Evolutionary conservation across 2,888 invertebrate genomes (phyloP), one percentile per base, ranked within the genome.

Genomic region (Dasysyrphus tricinctus): DNA sequence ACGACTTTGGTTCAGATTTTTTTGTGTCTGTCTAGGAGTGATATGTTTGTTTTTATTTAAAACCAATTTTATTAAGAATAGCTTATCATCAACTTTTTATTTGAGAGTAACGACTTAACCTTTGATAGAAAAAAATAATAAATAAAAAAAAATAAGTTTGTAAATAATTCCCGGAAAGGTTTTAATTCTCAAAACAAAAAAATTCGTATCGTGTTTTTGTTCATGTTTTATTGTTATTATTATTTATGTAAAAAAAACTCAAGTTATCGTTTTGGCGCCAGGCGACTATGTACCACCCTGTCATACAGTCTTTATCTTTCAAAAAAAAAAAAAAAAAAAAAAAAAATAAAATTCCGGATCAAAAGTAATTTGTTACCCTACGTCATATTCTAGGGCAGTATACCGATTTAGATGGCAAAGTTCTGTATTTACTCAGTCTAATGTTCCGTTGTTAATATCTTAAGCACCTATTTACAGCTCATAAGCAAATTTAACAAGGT

Each of bases 371-470:
- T 73, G 77, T 77, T 77, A 24, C 56, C 49, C 61, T 51, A 81
- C 67, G 8, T 32, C 37, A 47, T 65, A 80, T 77, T 73, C 54
- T 80, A 47, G 59, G 34, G 44, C 65, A 16, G 0, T 16, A 34
- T 14, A 37, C 65, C 61, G 11, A 72, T 65, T 56, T 29, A 34
- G 39, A 16, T 51, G 75, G 51, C 19, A 56, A 79, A 74, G 11
- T 12, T 49, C 67, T 78, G 74, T 70, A 80, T 51, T 80, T 72
- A 59, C 67, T 80, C 47, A 67, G 75, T 80, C 76, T 80, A 72
- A 83, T 83, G 84, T 84, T 67, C 83, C 83, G 83, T 79, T 83
- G 74, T 81, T 65, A 76, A 70, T 81, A 51, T 57, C 42, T 44
- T 67, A 51, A 72, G 83, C 54, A 69, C 69, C 69, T 67, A 72